phyloP scores from a whole-genome alignment of 2,888 invertebrate species.

The Embidobia sp. region DNA sequence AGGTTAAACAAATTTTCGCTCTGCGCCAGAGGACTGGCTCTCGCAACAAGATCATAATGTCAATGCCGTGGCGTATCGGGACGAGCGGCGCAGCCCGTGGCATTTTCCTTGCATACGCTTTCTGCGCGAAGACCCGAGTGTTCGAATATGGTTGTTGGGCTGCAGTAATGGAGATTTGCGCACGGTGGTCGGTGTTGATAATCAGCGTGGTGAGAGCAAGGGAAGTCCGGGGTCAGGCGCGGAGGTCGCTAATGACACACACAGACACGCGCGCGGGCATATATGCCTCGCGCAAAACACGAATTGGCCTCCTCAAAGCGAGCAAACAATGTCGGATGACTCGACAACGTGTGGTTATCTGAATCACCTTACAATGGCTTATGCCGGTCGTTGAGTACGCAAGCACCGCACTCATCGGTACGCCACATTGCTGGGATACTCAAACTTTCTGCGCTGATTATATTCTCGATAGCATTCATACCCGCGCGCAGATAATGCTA shows the following conservation, averaged over 20 bases:
- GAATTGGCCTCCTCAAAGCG: conserved; percentile 82
- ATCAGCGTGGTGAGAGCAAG: conserved; percentile 72
- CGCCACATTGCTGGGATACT: conserved; percentile 53
- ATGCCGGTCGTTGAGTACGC: conserved; percentile 66
- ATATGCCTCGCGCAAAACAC: conserved; percentile 72
- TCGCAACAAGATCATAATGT: conserved; percentile 39
- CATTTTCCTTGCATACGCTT: conserved; percentile 34
- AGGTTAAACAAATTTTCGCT: conserved; percentile 42
- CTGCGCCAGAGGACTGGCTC: conserved; percentile 7
- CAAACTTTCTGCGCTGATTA: conserved; percentile 57
- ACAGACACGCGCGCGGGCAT: conserved; percentile 66
- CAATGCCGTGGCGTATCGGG: conserved; percentile 51
- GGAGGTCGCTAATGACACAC: conserved; percentile 80
- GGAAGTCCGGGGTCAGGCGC: conserved; percentile 75
- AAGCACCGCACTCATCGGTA: conserved; percentile 31
- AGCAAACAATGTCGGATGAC: conserved; percentile 80
- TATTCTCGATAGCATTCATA: conserved; percentile 49
- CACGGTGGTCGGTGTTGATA: conserved; percentile 77
- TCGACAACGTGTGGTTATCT: conserved; percentile 81
- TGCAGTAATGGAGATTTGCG: conserved; percentile 61
- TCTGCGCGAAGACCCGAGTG: conserved; percentile 2
- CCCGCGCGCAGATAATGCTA: conserved; percentile 31
- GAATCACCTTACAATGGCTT: conserved; percentile 76
- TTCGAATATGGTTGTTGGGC: conserved; percentile 52
- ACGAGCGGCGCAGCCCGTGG: conserved; percentile 42